Evolutionary conservation across 1,140 invertebrate species (phyloP), one percentile per base, ranked within the genome.

Genomic region (Drosophila ananassae): DNA sequence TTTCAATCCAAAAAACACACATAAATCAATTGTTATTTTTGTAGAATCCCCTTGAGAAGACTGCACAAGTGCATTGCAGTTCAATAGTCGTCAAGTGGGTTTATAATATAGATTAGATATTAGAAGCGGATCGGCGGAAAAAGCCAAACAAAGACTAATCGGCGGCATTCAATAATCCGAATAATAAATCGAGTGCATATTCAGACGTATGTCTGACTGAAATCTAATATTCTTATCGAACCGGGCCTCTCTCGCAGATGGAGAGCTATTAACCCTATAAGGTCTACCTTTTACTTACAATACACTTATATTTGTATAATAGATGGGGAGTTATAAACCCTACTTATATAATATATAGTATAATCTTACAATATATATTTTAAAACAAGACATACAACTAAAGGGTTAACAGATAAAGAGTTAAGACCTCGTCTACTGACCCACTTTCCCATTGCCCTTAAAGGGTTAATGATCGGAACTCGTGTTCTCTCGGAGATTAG

Each of bases 211-310:
- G 63, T 44, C 34, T 53, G 17, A 63, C 10, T 53, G 47, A 62
- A 66, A 66, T 67, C 64, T 25, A 47, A 64, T 67, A 67, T 46
- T 53, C 47, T 67, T 22, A 67, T 67, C 64, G 63, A 30, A 60
- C 12, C 46, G 17, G 37, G 25, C 24, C 59, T 28, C 58, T 53
- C 48, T 53, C 25, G 13, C n/a, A 37, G 51, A 24, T 25, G 47
- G 34, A 2, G 32, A 21, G 32, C 2, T 44, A 24, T 10, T 63
- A 67, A 66, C 57, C 39, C 61, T 13, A 24, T 6, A 13, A 28
- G 25, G 0, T 17, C 0, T 17, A 17, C 1, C 1, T 17, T 17
- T 17, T 17, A 17, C 17, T 17, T 17, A 17, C 17, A 17, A 17
- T 17, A 17, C 17, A 17, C 17, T 17, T 17, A 17, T 17, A 17